Conservation (phyloP, 2,113 vertebrate species). For the Heteronetta atricapilla region DNA sequence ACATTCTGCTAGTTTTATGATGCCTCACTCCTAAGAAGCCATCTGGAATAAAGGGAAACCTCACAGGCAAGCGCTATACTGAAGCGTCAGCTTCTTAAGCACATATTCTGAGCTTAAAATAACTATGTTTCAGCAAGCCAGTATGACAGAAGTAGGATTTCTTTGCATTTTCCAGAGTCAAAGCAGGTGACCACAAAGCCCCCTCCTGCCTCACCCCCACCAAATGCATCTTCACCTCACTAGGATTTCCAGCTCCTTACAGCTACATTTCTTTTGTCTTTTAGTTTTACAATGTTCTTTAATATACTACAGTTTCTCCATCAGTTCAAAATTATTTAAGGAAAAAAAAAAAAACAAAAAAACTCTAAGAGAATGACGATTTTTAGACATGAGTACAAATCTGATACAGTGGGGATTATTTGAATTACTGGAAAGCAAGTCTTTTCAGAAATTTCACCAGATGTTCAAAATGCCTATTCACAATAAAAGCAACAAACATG, state of each 20-base stretch:
- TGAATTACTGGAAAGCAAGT: neutral
- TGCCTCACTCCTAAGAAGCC: neutral
- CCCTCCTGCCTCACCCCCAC: neutral
- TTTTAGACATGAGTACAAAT: neutral
- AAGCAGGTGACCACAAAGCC: neutral
- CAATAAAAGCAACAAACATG: constrained; percentile 7
- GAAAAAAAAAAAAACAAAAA: neutral
- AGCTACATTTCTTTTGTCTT: neutral
- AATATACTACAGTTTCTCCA: neutral
- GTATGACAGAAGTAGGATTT: neutral
- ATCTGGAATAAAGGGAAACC: constrained; percentile 32
- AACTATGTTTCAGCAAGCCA: neutral
- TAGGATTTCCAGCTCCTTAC: neutral
- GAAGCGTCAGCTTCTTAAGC: neutral
- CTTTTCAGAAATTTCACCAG: neutral
- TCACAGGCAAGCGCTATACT: neutral
- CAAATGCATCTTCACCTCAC: neutral
- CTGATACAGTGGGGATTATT: neutral
- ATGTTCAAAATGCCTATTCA: neutral
- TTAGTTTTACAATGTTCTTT: neutral
- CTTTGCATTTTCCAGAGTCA: neutral
- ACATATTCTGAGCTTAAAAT: neutral
- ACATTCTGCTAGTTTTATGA: neutral
- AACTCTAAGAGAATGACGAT: accelerated
- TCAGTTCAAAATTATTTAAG: neutral